phyloP scores from a whole-genome alignment of 2,888 invertebrate species.

The Sepiola atlantica region DNA sequence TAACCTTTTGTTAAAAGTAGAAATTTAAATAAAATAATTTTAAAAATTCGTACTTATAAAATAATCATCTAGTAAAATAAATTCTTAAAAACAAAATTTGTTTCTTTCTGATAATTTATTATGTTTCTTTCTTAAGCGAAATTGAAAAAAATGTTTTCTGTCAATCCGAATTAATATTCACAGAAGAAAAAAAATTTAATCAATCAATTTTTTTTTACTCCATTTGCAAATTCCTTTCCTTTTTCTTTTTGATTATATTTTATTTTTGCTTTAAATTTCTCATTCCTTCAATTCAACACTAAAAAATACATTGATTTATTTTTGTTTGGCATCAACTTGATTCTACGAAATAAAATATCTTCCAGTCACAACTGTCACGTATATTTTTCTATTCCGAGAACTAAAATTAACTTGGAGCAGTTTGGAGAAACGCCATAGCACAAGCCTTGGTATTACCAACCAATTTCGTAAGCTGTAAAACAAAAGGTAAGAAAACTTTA shows the following conservation, averaged over 20 bases:
- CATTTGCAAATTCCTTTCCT: not conserved
- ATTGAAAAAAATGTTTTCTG: not conserved
- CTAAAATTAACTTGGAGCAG: too few species aligned
- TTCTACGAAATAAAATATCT: not conserved
- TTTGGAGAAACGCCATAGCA: too few species aligned
- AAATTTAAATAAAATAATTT: too few species aligned
- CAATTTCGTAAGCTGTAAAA: too few species aligned
- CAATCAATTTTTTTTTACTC: not conserved
- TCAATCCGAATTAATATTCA: slow-evolving; percentile 6
- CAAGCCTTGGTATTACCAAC: too few species aligned
- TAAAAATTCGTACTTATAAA: too few species aligned
- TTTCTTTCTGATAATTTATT: too few species aligned
- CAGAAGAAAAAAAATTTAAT: not conserved
- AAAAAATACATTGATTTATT: not conserved
- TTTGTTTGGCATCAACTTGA: not conserved
- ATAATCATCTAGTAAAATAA: too few species aligned
- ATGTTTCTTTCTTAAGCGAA: not conserved
- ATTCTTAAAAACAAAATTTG: too few species aligned
- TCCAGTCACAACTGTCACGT: not conserved
- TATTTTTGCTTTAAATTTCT: not conserved
- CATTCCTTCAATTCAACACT: not conserved
- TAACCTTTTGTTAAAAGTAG: too few species aligned
- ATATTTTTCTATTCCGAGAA: not conserved
- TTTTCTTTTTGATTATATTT: not conserved
- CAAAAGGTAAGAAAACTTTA: too few species aligned